phyloP scores from a whole-genome alignment of 1,140 invertebrate species.

The Triops longicaudatus region DNA sequence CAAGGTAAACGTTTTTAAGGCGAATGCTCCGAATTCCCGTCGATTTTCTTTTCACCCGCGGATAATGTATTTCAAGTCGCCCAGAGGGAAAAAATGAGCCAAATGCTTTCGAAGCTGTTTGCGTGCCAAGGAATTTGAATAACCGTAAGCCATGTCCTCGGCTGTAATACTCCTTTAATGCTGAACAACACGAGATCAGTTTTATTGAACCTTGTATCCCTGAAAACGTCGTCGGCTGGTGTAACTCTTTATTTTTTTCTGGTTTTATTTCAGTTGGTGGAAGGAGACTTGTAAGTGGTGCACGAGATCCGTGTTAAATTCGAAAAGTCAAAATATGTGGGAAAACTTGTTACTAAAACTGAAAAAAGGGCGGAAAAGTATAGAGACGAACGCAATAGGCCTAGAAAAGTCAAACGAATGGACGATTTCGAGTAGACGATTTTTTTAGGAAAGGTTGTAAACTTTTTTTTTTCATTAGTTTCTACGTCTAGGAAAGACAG shows the following conservation, averaged over 20 bases:
- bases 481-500: neutral
- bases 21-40: no score
- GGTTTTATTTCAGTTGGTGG: no score
- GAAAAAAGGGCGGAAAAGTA: neutral
- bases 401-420: neutral
- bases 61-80: neutral
- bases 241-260: no score
- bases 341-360: no score
- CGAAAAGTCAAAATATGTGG: no score
- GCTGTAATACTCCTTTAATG: neutral
- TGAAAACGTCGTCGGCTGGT: no score
- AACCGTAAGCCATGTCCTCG: neutral
- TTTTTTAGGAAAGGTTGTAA: neutral
- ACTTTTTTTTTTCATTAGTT: conserved; percentile 15
- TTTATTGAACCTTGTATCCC: no score
- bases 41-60: no score
- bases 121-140: neutral
- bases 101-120: neutral
- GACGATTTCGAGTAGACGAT: neutral
- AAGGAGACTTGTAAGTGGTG: no score
- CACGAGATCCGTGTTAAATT: no score
- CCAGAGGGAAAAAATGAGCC: neutral
- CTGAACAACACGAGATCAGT: neutral
- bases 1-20: no score
- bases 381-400: neutral